Percentiles rank a stretch among this genome's conserved stretches.
phyloP scores from a whole-genome alignment of 2,797 vertebrate species.

The Leptodactylus fallax region DNA sequence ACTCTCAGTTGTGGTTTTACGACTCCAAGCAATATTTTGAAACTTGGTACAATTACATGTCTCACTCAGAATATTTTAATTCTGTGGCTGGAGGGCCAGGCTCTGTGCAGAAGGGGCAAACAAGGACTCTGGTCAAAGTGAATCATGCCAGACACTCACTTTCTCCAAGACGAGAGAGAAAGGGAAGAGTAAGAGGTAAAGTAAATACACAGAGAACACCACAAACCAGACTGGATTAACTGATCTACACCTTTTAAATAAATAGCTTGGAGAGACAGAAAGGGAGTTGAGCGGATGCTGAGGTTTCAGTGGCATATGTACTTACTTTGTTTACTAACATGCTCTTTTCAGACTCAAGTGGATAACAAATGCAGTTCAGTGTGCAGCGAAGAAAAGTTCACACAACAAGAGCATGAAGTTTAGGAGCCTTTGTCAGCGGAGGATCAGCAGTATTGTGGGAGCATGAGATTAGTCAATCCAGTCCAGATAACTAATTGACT shows the following conservation, averaged over 20 bases:
- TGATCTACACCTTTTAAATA: slow-evolving; percentile 65
- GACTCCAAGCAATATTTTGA: background rate
- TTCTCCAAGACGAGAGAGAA: slow-evolving; percentile 59
- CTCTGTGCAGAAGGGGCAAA: slow-evolving; percentile 54
- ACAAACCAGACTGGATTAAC: slow-evolving; percentile 57
- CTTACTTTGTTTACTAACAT: slow-evolving; percentile 60
- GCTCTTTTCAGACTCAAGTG: slow-evolving; percentile 64
- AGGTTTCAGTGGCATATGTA: slow-evolving; percentile 28
- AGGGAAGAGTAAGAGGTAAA: slow-evolving; percentile 63
- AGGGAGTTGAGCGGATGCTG: slow-evolving; percentile 42
- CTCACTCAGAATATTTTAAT: background rate
- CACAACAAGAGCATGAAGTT: slow-evolving; percentile 40
- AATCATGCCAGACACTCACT: slow-evolving; percentile 64
- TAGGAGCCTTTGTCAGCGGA: slow-evolving; percentile 37
- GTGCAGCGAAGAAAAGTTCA: slow-evolving; percentile 36
- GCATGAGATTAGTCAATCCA: slow-evolving; percentile 8
- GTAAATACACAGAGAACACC: slow-evolving; percentile 63
- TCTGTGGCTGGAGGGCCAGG: slow-evolving; percentile 21
- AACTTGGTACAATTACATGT: background rate
- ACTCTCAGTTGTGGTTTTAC: background rate
- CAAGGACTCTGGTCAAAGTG: slow-evolving; percentile 54
- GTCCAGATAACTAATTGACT: background rate
- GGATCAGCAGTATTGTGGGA: slow-evolving; percentile 14
- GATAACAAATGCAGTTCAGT: slow-evolving; percentile 56
- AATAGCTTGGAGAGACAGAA: slow-evolving; percentile 58